phyloP scores from a whole-genome alignment of 2,113 vertebrate species.

The Andinoacara biseriatus region DNA sequence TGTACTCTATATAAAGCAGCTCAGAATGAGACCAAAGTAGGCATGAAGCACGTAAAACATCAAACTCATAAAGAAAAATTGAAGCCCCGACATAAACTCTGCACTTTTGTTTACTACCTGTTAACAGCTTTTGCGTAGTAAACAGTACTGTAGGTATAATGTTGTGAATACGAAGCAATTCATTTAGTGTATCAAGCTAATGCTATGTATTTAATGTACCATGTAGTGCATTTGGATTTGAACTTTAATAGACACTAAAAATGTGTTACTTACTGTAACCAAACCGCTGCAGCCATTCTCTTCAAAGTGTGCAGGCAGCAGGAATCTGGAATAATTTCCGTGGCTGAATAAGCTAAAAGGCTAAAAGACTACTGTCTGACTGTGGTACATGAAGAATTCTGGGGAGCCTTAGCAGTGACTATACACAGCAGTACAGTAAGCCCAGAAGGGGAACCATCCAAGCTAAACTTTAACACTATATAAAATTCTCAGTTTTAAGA shows the following conservation, averaged over 20 bases:
- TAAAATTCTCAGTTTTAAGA: not conserved
- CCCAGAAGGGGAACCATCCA: not conserved
- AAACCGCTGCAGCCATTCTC: not conserved
- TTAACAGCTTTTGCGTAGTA: no score
- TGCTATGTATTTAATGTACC: not conserved
- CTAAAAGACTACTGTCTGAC: not conserved
- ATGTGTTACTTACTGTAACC: not conserved
- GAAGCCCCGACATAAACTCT: not conserved
- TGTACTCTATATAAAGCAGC: not conserved
- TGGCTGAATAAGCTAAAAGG: not conserved
- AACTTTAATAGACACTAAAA: not conserved
- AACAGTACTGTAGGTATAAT: not conserved
- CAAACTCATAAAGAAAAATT: not conserved
- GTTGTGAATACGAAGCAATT: not conserved
- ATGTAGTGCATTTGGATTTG: not conserved
- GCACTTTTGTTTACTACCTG: no score
- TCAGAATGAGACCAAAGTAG: not conserved
- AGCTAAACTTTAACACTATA: not conserved
- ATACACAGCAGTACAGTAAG: not conserved
- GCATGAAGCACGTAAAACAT: not conserved
- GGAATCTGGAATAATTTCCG: not conserved
- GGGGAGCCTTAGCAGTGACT: not conserved
- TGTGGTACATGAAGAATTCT: not conserved
- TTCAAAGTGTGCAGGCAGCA: not conserved
- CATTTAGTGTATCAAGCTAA: not conserved